These are phyloP conservation scores for Phyllotreta cruciferae DNA, from an alignment of 2,888 invertebrate species.

Conservation along the genomic window DNA sequence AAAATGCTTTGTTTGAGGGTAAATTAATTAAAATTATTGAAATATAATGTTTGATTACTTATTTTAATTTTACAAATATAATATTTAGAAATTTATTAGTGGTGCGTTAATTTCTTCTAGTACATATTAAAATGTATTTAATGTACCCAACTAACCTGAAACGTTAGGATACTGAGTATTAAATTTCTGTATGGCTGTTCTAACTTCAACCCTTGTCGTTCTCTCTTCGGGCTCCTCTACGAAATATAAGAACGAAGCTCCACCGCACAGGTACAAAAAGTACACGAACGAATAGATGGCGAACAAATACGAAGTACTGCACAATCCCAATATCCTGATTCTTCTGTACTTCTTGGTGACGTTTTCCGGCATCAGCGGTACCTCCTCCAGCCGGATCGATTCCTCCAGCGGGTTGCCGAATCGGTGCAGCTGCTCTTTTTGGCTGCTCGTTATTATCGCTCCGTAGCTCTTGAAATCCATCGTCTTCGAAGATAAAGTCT, in stretches of 20 bases:
- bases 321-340: constrained; percentile 60
- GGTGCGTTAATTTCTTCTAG: too few species aligned
- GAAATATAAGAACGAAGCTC: constrained; percentile 71
- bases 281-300: constrained; percentile 67
- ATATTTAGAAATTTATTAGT: too few species aligned
- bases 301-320: constrained; percentile 65
- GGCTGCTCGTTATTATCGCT: constrained; percentile 23
- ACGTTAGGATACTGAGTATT: constrained; percentile 67
- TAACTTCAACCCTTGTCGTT: constrained; percentile 62
- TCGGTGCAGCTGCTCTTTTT: neutral
- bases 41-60: too few species aligned
- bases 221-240: constrained; percentile 72
- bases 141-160: constrained; percentile 65
- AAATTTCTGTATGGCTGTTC: constrained; percentile 65
- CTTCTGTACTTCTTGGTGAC: constrained; percentile 30
- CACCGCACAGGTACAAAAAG: constrained; percentile 68
- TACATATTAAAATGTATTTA: too few species aligned
- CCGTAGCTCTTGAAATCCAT: constrained; percentile 41
- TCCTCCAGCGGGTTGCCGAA: neutral
- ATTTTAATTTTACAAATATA: too few species aligned
- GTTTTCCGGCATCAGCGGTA: constrained; percentile 19
- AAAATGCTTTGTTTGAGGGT: too few species aligned
- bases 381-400: constrained; percentile 19
- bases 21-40: too few species aligned
- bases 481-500: constrained; percentile 11